Base-by-base conservation (phyloP, 2,113 vertebrate genomes). In the Saguinus imperator region DNA sequence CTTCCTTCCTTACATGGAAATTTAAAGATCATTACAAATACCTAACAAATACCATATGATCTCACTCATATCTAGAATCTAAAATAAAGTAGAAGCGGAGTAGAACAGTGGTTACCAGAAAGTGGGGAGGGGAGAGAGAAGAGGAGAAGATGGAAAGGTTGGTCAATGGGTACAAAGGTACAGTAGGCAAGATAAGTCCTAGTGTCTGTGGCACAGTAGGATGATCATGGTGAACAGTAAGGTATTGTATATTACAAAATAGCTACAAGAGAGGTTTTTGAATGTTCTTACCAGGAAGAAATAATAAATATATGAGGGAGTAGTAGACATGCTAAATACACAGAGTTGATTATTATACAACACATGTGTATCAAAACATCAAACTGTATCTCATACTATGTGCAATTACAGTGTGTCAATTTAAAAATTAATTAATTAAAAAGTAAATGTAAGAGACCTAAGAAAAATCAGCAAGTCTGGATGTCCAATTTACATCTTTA, bases 1-100 rank as follows among this genome's bases (percentile, higher is more conserved):
- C 73, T 58, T 58, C 16, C 52, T 87, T 68, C 40, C 29, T 80
- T 45, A 50, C 21, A 16, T 68, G 40, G 13, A 85, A 75, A 21
- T 76, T 87, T 88, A 64, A 94, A 93, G 48, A 72, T 93, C n/a
- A 64, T 75, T 80, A 87, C 89, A 95, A 76, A 73, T 73, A 64
- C 18, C 73, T 76, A 45, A 27, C 25, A 45, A 45, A 76, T 45
- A 76, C 73, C 25, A 45, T 43, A 29, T 76, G 73, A 76, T 45
- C 23, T 75, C 73, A 45, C 40, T 76, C 16, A 29, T 5, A 8
- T 76, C 7, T 76, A 14, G 40, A 45, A 76, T 76, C 73, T 76
- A 76, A 76, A 76, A 76, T 14, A 37, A 75, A 76, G 43, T 45
- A 45, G 40, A 72, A 45, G 40, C 23, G 8, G 73, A 75, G 40